phyloP scores from a whole-genome alignment of 37 sponge, comb jelly and placozoan genomes.

The Dysidea cf. avara region DNA sequence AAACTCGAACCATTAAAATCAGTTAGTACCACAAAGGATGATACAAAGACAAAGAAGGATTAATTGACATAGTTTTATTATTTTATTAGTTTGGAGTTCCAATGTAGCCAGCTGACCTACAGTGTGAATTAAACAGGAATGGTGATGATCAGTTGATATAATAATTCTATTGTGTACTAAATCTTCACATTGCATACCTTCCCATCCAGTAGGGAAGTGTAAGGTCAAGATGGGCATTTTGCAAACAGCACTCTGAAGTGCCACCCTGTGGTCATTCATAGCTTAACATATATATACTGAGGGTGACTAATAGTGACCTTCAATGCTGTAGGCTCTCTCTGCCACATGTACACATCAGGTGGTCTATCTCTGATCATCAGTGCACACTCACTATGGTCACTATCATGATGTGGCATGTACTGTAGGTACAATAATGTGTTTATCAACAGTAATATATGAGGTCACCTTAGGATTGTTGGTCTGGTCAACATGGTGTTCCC shows the following conservation, averaged over 20 bases:
- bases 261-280: conserved; percentile 26
- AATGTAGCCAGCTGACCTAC: conserved; percentile 3
- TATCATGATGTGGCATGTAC: conserved; percentile 50
- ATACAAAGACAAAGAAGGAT: not conserved
- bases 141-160: not conserved
- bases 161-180: not conserved
- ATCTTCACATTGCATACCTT: conserved; percentile 27
- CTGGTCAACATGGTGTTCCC: conserved; percentile 56
- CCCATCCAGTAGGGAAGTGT: conserved; percentile 65
- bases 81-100: not conserved
- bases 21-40: not conserved
- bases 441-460: no score
- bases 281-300: no score
- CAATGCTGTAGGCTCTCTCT: conserved; percentile 43
- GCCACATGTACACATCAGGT: conserved; percentile 54
- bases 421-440: no score
- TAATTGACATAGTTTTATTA: not conserved
- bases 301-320: conserved; percentile 17
- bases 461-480: conserved; percentile 37
- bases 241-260: conserved; percentile 23
- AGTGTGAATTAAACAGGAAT: not conserved
- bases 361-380: conserved; percentile 54
- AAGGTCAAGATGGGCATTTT: conserved; percentile 44
- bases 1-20: conserved; percentile 44
- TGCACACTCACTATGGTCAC: conserved; percentile 53